Evolutionary conservation across 2,888 invertebrate species (phyloP).

Genomic region (Cheilosia impressa): DNA sequence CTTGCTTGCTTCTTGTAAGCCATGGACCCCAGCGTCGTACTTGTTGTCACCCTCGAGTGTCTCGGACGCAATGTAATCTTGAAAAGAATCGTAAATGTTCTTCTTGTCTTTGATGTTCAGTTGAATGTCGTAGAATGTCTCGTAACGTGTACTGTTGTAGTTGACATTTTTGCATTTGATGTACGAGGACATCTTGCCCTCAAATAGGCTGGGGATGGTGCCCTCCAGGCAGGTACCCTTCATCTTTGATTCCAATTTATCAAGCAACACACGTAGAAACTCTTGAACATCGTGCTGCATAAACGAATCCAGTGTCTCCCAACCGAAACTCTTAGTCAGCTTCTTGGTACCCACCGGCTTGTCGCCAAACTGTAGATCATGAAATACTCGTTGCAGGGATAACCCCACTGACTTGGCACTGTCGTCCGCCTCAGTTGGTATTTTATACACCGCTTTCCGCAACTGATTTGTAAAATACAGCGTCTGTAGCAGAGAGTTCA

Average conservation of each 20-base stretch:
- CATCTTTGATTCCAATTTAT: conserved; percentile 99
- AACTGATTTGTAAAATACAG: conserved; percentile 98
- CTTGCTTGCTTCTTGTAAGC: conserved; percentile 95
- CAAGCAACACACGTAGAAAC: conserved; percentile 93
- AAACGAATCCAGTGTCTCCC: conserved; percentile 99
- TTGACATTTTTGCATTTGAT: conserved; percentile 99
- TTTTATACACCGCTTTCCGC: conserved; percentile 97
- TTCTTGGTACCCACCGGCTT: conserved; percentile 99
- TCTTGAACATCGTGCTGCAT: conserved; percentile 99
- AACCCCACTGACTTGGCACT: conserved; percentile 94
- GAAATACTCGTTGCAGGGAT: conserved; percentile 98
- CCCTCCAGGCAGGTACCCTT: conserved; percentile 99
- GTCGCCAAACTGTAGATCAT: conserved; percentile 98
- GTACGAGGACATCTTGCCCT: conserved; percentile 99
- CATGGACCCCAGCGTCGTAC: conserved; percentile 99
- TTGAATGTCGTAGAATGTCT: conserved; percentile 99
- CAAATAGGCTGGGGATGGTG: conserved; percentile 98
- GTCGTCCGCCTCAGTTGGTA: conserved; percentile 99
- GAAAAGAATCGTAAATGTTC: conserved; percentile 97
- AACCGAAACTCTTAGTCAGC: conserved; percentile 99
- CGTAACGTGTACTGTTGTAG: conserved; percentile 96
- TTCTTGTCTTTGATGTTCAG: conserved; percentile 99
- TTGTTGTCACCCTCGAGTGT: conserved; percentile 99
- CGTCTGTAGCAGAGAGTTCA: conserved; percentile 99
- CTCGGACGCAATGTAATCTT: conserved; percentile 97